These are phyloP conservation scores for Diloba caeruleocephala DNA, from an alignment of 2,888 invertebrate species.

Conservation along the genomic window DNA sequence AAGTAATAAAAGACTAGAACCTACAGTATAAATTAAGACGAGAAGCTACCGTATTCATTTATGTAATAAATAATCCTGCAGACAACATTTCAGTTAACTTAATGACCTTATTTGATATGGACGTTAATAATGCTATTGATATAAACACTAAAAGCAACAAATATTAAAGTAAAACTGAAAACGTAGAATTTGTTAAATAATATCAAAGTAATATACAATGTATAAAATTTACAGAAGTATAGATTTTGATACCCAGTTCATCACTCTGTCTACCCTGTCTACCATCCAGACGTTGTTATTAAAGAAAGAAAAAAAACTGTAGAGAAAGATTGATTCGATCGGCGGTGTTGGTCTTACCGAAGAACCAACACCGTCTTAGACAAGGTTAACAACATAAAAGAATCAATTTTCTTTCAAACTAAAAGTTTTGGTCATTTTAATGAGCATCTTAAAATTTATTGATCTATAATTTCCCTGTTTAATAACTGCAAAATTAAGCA, in stretches of 20 bases:
- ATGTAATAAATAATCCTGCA: not conserved
- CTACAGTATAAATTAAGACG: too few species aligned
- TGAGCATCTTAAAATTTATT: not conserved
- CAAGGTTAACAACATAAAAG: slow-evolving; percentile 24
- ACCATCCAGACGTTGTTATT: slow-evolving; percentile 61
- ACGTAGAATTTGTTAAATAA: slow-evolving; percentile 7
- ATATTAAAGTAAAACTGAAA: slow-evolving; percentile 3
- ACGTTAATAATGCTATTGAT: slow-evolving; percentile 19
- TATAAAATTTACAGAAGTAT: slow-evolving; percentile 28
- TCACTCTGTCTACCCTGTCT: slow-evolving; percentile 60
- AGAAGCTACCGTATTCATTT: too few species aligned
- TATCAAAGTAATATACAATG: slow-evolving; percentile 30
- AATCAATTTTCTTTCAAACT: not conserved
- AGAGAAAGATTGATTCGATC: slow-evolving; percentile 77
- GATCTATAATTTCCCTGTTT: not conserved
- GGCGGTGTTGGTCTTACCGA: slow-evolving; percentile 56
- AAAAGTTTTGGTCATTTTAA: not conserved
- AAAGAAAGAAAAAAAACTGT: slow-evolving; percentile 66
- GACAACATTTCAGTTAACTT: not conserved
- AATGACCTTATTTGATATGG: not conserved
- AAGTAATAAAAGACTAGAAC: slow-evolving; percentile 8
- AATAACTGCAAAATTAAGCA: not conserved
- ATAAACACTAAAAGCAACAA: slow-evolving; percentile 4
- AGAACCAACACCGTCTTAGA: slow-evolving; percentile 58
- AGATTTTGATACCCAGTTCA: slow-evolving; percentile 59